These are phyloP conservation scores for Glossosoma conforme DNA, from an alignment of 1,140 invertebrate genomes.

Conservation along the genomic window DNA sequence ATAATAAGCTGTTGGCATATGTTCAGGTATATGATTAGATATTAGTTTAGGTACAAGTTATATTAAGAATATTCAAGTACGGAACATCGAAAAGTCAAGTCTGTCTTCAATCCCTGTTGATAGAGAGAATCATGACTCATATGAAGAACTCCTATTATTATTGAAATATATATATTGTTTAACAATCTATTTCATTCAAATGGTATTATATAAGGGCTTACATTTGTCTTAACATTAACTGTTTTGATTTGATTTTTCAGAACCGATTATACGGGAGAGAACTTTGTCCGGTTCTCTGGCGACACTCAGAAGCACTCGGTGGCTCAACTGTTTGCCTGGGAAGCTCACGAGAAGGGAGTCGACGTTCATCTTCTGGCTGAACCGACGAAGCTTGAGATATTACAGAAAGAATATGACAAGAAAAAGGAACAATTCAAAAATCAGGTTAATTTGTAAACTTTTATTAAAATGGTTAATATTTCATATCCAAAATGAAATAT, in stretches of 20 bases:
- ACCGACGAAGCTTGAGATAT: slow-evolving; percentile 92
- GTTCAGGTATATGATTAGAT: too few relatives aligned
- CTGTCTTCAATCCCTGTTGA: too few relatives aligned
- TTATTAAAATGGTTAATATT: too few relatives aligned
- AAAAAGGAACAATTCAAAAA: slow-evolving; percentile 85
- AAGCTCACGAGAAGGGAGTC: slow-evolving; percentile 88
- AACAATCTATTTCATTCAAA: slow-evolving; percentile 5
- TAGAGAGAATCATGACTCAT: too few relatives aligned
- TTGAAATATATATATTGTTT: slow-evolving; percentile 7
- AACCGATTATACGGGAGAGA: slow-evolving; percentile 90
- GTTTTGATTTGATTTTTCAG: slow-evolving; percentile 51
- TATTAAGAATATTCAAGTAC: too few relatives aligned
- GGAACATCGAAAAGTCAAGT: too few relatives aligned
- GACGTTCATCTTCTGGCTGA: slow-evolving; percentile 96
- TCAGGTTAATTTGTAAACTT: too few relatives aligned
- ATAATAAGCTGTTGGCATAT: too few relatives aligned
- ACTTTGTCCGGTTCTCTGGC: slow-evolving; percentile 90
- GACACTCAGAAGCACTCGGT: slow-evolving; percentile 88
- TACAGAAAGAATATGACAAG: slow-evolving; percentile 86
- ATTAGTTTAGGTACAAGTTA: too few relatives aligned
- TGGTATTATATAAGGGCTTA: slow-evolving; percentile 10
- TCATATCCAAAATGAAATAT: too few relatives aligned
- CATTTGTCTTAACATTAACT: slow-evolving; percentile 1
- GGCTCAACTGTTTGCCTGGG: slow-evolving; percentile 97
- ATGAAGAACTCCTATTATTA: not conserved